Evolutionary conservation across 92 coral and sea anemone genomes (phyloP).

Genomic region (Epizoanthus ramosus): DNA sequence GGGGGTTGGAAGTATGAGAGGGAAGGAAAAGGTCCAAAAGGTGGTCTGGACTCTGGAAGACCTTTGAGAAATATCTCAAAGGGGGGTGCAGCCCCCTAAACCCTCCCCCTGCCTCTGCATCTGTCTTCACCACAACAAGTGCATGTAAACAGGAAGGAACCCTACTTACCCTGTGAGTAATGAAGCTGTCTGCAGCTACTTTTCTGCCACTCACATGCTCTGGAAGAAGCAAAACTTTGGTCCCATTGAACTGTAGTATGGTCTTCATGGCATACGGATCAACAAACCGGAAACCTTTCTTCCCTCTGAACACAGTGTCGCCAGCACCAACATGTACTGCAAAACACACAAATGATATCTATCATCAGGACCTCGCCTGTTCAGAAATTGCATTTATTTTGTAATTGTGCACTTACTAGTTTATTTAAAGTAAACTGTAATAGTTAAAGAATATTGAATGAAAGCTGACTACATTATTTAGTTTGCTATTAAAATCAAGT

Average conservation of each 20-base stretch:
- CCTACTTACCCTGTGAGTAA: constrained; percentile 84
- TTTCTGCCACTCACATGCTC: constrained; percentile 66
- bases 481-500: too few relatives aligned
- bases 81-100: too few relatives aligned
- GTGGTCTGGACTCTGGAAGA: too few relatives aligned
- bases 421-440: too few relatives aligned
- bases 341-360: background rate
- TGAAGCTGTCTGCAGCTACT: constrained; percentile 67
- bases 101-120: too few relatives aligned
- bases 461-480: too few relatives aligned
- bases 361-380: background rate
- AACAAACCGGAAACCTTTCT: constrained; percentile 88
- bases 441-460: too few relatives aligned
- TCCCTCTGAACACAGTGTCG: constrained; percentile 73
- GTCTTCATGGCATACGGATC: constrained; percentile 90
- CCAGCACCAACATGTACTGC: constrained; percentile 84
- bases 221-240: constrained; percentile 72
- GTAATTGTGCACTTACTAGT: too few relatives aligned
- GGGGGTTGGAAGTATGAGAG: too few relatives aligned
- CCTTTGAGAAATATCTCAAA: too few relatives aligned
- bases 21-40: too few relatives aligned
- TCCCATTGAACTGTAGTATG: constrained; percentile 81
- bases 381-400: background rate
- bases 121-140: too few relatives aligned
- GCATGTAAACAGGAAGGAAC: background rate